phyloP scores from a whole-genome alignment of 2,888 invertebrate genomes.

The Apodemia mormo region DNA sequence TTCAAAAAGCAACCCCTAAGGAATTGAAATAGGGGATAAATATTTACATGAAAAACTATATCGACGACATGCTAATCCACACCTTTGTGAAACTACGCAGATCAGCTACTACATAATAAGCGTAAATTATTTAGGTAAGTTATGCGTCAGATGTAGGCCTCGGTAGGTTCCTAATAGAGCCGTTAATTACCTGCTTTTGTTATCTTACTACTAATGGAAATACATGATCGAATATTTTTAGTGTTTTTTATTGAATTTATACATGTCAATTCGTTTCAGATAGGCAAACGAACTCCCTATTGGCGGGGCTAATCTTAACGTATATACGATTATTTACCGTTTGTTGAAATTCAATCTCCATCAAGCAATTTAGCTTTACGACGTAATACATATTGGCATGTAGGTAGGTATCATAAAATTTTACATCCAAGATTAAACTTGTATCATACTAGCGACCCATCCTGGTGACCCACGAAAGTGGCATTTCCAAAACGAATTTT shows the following conservation, averaged over 20 bases:
- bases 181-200: slow-evolving; percentile 1
- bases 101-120: not conserved
- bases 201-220: slow-evolving; percentile 11
- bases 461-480: not conserved
- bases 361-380: slow-evolving; percentile 9
- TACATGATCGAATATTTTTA: not conserved
- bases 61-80: no score
- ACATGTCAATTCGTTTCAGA: not conserved
- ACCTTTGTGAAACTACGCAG: no score
- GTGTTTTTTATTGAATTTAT: not conserved
- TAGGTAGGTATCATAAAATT: not conserved
- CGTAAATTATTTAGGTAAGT: not conserved
- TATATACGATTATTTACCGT: slow-evolving; percentile 9
- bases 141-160: slow-evolving; percentile 1
- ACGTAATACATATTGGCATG: not conserved
- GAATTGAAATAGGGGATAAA: no score
- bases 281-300: slow-evolving; percentile 5
- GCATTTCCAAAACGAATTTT: not conserved
- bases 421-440: not conserved
- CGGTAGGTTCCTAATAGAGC: not conserved
- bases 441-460: not conserved
- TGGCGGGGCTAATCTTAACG: not conserved
- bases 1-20: no score
- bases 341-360: slow-evolving; percentile 11
- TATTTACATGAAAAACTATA: no score